Evolutionary conservation across 2,797 vertebrate species (phyloP), one percentile per base, ranked within the genome.

Genomic region (Dromococcyx pavoninus): DNA sequence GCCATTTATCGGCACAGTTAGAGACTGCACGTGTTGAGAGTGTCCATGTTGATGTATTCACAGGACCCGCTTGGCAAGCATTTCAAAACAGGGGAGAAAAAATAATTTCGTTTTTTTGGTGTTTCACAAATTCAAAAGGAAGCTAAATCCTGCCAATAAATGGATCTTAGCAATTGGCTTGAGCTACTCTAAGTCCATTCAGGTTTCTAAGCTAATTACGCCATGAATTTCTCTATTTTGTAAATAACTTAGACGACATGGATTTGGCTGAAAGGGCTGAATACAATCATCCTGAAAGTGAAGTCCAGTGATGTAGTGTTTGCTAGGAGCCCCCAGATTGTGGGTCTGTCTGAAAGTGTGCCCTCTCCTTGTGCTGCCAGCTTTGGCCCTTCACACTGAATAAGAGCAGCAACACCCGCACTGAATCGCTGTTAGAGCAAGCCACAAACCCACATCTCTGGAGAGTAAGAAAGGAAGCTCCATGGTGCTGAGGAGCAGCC

Each of bases 391-490:
- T 28, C 11, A 32, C 48, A 23, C n/a, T 2, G 54, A 61, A 8
- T 44, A 46, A 64, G 28, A 30, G 33, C 44, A 71, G 44, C 43
- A 71, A 35, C 33, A 30, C 37, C 44, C 35, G 21, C 4, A 12
- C 23, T 1, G 1, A 13, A 1, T 62, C 0, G 0, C 39, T 5
- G 7, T 18, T 1, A 3, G 39, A 50, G 10, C 46, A 44, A 61
- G 46, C 28, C 51, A 33, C 6, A 2, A 75, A 61, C 7, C 15
- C 5, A 2, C 16, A 8, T 67, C 67, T 62, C 60, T 11, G 1
- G 53, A n/a, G 53, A 33, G 12, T 0, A 1, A 57, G 35, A 27
- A 60, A 27, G 19, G 17, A 33, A 74, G 4, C 9, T 10, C 17
- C 17, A 4, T 1, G 2, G 35, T 4, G 4, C 22, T 1, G 8